Evolutionary conservation across 2,888 invertebrate species (phyloP).

Genomic region (Nebria brevicollis): DNA sequence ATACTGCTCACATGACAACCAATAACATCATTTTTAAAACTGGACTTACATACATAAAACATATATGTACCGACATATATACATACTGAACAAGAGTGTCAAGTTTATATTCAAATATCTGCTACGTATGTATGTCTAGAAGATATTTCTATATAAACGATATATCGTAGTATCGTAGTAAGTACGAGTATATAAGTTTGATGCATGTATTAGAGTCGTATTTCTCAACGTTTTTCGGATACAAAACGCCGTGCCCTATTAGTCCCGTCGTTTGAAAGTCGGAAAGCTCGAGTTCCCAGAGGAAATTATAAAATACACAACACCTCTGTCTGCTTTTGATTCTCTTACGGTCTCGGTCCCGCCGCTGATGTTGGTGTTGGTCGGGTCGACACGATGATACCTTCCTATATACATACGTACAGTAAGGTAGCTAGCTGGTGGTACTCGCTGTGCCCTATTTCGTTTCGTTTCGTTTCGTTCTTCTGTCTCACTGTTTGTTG

Average conservation of each 20-base stretch:
- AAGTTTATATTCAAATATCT: neutral
- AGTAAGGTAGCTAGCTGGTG: neutral
- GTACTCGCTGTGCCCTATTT: neutral
- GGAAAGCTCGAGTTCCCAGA: constrained; percentile 56
- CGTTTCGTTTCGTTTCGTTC: constrained; percentile 9
- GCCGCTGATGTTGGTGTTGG: constrained; percentile 9
- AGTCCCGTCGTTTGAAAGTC: constrained; percentile 50
- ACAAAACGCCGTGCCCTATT: constrained; percentile 47
- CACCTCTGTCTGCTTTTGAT: constrained; percentile 50
- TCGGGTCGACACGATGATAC: constrained; percentile 15
- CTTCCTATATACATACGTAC: neutral
- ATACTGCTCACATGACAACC: neutral
- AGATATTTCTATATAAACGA: neutral
- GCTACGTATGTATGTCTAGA: neutral
- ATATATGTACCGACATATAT: neutral
- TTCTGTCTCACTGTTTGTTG: neutral
- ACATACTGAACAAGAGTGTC: neutral
- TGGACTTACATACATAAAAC: neutral
- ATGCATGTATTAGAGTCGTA: constrained; percentile 2
- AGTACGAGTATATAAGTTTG: neutral
- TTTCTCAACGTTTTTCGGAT: constrained; percentile 6
- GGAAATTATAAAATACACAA: constrained; percentile 62
- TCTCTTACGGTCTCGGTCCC: constrained; percentile 48
- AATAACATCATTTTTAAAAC: neutral
- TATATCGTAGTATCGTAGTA: no score